A percentile compares a stretch with the other conserved stretches of the same genome.
Evolutionary conservation across 2,113 vertebrate species (phyloP).

Genomic region (Salvelinus sp.): DNA sequence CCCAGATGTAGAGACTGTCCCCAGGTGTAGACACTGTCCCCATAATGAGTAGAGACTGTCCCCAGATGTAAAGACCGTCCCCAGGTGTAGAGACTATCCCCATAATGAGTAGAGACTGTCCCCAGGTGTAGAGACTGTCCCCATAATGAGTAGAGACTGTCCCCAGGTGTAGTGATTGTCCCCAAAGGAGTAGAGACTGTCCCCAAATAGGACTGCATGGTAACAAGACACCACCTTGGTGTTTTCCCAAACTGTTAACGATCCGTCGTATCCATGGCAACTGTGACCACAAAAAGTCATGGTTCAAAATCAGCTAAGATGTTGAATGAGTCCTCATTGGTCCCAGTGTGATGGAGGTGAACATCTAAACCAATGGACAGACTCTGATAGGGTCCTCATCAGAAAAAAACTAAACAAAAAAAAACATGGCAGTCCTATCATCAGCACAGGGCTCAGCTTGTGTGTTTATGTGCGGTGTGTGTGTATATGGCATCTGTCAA

Average conservation of each 20-base stretch:
- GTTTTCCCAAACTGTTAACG: constrained; percentile 39
- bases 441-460: constrained; percentile 22
- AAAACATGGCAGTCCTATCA: constrained; percentile 48
- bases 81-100: not conserved
- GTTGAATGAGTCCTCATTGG: constrained; percentile 48
- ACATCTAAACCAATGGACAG: constrained; percentile 49
- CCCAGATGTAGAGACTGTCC: no score
- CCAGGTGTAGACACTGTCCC: not conserved
- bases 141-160: constrained; percentile 8
- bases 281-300: constrained; percentile 63
- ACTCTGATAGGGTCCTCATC: constrained; percentile 58
- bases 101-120: constrained; percentile 13
- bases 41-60: constrained; percentile 2
- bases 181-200: constrained; percentile 9
- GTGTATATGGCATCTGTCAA: constrained; percentile 29
- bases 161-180: constrained; percentile 21
- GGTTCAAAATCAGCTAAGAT: constrained; percentile 42
- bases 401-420: constrained; percentile 18
- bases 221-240: constrained; percentile 47
- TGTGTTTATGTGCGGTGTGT: constrained; percentile 25
- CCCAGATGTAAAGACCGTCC: not conserved
- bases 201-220: constrained; percentile 51
- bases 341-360: constrained; percentile 46
- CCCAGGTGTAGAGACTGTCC: constrained; percentile 18
- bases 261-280: constrained; percentile 63